Conservation (phyloP, 2,113 vertebrate species). For the Archocentrus centrarchus region DNA sequence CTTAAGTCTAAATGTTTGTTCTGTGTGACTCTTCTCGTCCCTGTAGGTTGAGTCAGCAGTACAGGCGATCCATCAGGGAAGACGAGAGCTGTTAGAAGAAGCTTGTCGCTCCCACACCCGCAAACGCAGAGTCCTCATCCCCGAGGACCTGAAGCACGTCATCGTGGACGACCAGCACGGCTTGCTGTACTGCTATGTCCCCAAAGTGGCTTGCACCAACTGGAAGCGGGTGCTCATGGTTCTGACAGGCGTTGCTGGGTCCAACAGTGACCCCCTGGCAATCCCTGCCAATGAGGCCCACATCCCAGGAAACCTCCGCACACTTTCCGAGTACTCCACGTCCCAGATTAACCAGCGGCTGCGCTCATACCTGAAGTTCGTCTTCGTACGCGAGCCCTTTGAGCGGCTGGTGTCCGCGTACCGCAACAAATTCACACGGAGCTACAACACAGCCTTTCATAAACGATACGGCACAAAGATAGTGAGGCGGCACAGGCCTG, state of each 20-base stretch:
- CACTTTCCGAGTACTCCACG: constrained; percentile 87
- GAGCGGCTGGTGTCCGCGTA: constrained; percentile 95
- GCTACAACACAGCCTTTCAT: constrained; percentile 93
- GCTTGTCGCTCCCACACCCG: constrained; percentile 86
- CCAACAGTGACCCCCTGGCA: constrained; percentile 80
- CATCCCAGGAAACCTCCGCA: constrained; percentile 84
- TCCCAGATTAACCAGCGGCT: constrained; percentile 90
- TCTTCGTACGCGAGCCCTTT: constrained; percentile 94
- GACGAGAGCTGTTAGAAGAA: constrained; percentile 84
- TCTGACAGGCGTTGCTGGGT: constrained; percentile 83
- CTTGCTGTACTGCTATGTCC: constrained; percentile 94
- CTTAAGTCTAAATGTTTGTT: background rate
- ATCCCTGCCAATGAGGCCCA: constrained; percentile 92
- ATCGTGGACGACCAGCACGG: constrained; percentile 90
- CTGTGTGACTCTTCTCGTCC: background rate
- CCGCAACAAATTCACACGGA: constrained; percentile 92
- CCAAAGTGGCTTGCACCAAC: constrained; percentile 96
- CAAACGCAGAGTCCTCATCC: constrained; percentile 85
- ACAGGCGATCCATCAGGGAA: constrained; percentile 84
- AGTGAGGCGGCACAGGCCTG: constrained; percentile 85
- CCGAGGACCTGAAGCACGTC: constrained; percentile 89
- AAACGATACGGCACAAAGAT: constrained; percentile 92
- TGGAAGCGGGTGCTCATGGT: constrained; percentile 96
- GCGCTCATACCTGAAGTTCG: constrained; percentile 92
- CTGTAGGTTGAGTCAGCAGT: constrained; percentile 75